A percentile compares a stretch with the other conserved stretches of the same genome.
Conservation (phyloP, 1,140 invertebrate species). For the Magallana ariakensis region DNA sequence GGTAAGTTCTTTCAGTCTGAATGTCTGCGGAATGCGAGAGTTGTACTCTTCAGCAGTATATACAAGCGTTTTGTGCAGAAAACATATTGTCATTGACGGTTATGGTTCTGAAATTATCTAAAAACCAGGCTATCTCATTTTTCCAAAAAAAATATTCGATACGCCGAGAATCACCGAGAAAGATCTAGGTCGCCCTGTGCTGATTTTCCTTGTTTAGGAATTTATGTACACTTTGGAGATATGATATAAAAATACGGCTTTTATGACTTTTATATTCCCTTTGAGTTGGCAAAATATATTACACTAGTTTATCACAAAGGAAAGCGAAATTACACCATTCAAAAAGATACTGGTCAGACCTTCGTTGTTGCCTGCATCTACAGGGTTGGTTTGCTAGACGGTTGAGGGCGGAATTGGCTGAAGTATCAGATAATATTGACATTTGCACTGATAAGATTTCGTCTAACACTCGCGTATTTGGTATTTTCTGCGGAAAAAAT, state of each 20-base stretch:
- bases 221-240: not conserved
- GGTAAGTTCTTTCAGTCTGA: not conserved
- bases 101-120: not conserved
- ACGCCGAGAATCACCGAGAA: not conserved
- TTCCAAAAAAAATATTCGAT: not conserved
- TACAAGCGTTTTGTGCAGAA: not conserved
- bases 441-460: not conserved
- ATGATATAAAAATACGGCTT: not conserved
- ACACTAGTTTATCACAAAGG: not conserved
- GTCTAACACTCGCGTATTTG: not conserved
- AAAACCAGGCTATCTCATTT: not conserved
- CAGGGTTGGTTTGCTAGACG: too few relatives aligned
- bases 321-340: not conserved
- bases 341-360: not conserved
- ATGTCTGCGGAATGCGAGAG: not conserved
- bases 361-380: not conserved
- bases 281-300: not conserved
- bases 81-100: not conserved
- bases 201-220: not conserved
- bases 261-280: not conserved
- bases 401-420: not conserved
- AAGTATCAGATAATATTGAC: not conserved
- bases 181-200: not conserved
- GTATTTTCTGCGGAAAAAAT: not conserved
- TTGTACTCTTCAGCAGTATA: not conserved